Evolutionary conservation across 2,797 vertebrate genomes (phyloP).

Genomic region (Hemibagrus guttatus): DNA sequence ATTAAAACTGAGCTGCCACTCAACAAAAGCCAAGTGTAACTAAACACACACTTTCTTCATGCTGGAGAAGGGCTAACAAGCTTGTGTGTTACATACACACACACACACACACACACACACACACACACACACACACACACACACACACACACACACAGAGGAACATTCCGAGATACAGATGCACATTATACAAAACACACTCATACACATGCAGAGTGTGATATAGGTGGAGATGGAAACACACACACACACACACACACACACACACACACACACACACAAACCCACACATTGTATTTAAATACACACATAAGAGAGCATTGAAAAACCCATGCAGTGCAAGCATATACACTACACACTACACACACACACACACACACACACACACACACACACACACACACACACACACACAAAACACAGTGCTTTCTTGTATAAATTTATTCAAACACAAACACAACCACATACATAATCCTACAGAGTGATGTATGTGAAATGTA

Average conservation of each 20-base stretch:
- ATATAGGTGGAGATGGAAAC: background rate
- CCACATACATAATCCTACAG: background rate
- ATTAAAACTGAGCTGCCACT: conserved; percentile 74
- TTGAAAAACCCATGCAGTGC: too few relatives aligned
- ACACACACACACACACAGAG: background rate
- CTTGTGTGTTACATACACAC: background rate
- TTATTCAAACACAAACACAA: background rate
- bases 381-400: background rate
- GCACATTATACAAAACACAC: background rate
- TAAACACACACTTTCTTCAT: conserved; percentile 71
- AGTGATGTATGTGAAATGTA: background rate
- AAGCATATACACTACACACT: background rate
- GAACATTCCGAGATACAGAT: background rate
- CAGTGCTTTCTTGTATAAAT: background rate
- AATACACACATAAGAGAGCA: too few relatives aligned
- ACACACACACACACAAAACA: background rate
- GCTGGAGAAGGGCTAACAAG: conserved; percentile 82
- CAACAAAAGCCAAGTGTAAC: conserved; percentile 69
- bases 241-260: background rate
- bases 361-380: background rate
- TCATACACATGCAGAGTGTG: background rate
- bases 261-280: background rate
- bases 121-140: background rate
- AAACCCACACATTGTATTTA: too few relatives aligned
- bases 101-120: background rate